These are phyloP conservation scores for Drosophila paramelanica DNA, from an alignment of 2,888 invertebrate genomes.

Conservation along the genomic window DNA sequence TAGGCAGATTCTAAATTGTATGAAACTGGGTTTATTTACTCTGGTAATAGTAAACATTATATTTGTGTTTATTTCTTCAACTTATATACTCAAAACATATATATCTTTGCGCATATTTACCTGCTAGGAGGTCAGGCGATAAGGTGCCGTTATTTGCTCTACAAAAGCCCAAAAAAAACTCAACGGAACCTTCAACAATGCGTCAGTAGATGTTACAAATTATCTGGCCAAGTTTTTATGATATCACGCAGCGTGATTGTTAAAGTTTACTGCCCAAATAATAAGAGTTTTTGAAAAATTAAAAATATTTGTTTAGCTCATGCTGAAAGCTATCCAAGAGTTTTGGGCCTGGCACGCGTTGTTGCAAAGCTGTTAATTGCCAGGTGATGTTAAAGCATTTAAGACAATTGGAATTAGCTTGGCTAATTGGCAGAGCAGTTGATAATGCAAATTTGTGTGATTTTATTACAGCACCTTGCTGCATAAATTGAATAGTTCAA, in stretches of 20 bases:
- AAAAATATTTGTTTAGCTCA: constrained; percentile 3
- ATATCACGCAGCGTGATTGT: constrained; percentile 17
- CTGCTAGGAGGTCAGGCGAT: constrained; percentile 54
- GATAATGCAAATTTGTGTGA: constrained; percentile 45
- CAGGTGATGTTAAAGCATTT: constrained; percentile 17
- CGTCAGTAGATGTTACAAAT: constrained; percentile 38
- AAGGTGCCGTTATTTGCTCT: constrained; percentile 43
- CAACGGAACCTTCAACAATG: constrained; percentile 24
- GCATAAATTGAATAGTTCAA: constrained; percentile 37
- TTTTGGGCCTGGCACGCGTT: constrained; percentile 23
- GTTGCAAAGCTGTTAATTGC: not conserved
- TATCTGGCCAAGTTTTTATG: constrained; percentile 24
- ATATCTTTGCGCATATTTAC: constrained; percentile 59
- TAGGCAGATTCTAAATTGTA: not conserved
- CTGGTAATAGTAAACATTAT: not conserved
- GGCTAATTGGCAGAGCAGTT: constrained; percentile 13
- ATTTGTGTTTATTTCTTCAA: not conserved
- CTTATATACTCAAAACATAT: constrained; percentile 18
- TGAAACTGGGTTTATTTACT: not conserved
- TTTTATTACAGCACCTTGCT: constrained; percentile 34
- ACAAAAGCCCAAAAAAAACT: constrained; percentile 31
- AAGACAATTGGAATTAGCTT: constrained; percentile 29
- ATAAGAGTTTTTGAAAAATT: constrained; percentile 29
- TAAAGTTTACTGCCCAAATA: constrained; percentile 9
- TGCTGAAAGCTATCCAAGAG: not conserved